phyloP scores from a whole-genome alignment of 2,888 invertebrate species.

The Ditylenchus weischeri region DNA sequence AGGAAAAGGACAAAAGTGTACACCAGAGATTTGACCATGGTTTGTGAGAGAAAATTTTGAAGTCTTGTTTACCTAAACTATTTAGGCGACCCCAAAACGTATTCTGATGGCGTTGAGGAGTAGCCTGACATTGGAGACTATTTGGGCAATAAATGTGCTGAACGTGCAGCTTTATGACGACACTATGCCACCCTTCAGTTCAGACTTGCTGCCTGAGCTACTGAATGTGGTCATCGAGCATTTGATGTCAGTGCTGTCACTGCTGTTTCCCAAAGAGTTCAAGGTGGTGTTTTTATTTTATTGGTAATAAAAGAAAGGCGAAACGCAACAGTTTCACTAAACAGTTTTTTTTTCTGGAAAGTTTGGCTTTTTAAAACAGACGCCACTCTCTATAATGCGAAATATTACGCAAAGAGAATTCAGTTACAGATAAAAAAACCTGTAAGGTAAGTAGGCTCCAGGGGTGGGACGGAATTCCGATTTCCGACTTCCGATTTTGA shows the following conservation, averaged over 20 bases:
- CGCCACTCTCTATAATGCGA: too few species aligned
- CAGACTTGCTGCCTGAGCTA: slow-evolving; percentile 70
- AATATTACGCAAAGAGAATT: too few species aligned
- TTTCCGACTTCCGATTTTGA: too few species aligned
- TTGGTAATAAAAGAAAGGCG: too few species aligned
- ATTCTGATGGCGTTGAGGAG: slow-evolving; percentile 96
- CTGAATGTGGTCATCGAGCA: slow-evolving; percentile 87
- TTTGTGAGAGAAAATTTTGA: background rate
- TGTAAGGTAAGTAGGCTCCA: too few species aligned
- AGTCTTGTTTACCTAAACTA: background rate
- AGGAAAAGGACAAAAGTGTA: slow-evolving; percentile 30
- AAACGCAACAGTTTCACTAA: too few species aligned
- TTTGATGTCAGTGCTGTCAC: slow-evolving; percentile 80
- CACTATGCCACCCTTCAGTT: slow-evolving; percentile 60
- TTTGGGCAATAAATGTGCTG: slow-evolving; percentile 91
- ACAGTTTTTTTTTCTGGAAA: too few species aligned
- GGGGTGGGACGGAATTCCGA: too few species aligned
- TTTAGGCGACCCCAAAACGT: slow-evolving; percentile 84
- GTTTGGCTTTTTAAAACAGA: too few species aligned
- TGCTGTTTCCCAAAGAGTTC: slow-evolving; percentile 76
- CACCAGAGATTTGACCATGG: slow-evolving; percentile 37
- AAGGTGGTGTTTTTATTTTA: slow-evolving; percentile 6
- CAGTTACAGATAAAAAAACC: too few species aligned
- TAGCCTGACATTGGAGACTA: slow-evolving; percentile 85
- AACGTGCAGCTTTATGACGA: slow-evolving; percentile 95